These are phyloP conservation scores for Vanacampus margaritifer DNA, from an alignment of 2,113 vertebrate genomes.

Conservation along the genomic window DNA sequence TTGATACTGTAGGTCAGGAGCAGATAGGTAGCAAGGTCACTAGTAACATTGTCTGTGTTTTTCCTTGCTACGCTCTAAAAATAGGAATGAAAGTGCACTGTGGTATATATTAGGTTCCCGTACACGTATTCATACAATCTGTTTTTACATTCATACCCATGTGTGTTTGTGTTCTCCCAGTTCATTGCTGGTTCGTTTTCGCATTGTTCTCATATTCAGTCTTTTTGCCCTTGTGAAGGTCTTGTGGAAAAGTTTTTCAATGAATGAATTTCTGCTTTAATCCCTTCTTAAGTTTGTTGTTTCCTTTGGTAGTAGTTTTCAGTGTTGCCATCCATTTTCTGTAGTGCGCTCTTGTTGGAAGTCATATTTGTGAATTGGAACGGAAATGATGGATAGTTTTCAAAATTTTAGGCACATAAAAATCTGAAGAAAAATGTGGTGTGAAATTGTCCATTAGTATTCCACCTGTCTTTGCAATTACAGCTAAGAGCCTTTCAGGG, in stretches of 20 bases:
- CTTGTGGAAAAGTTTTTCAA: conserved; percentile 17
- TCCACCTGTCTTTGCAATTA: too few relatives aligned
- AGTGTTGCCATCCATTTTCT: neutral
- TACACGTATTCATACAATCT: too few relatives aligned
- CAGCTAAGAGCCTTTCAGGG: too few relatives aligned
- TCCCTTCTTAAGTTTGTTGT: conserved; percentile 20
- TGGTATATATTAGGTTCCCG: neutral
- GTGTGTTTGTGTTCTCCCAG: conserved; percentile 3
- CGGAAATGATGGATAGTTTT: too few relatives aligned
- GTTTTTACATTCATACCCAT: neutral
- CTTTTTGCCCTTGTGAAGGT: conserved; percentile 2
- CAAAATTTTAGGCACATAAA: too few relatives aligned
- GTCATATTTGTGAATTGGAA: too few relatives aligned
- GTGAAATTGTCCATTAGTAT: too few relatives aligned
- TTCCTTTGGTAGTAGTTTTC: conserved; percentile 12
- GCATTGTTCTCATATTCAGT: neutral
- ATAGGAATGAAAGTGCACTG: neutral
- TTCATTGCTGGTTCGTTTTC: neutral
- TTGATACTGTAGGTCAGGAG: too few relatives aligned
- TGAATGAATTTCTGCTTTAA: conserved; percentile 18
- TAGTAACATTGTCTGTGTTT: neutral
- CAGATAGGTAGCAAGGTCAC: neutral
- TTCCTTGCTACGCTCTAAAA: neutral
- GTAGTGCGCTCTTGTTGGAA: neutral
- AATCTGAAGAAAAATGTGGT: too few relatives aligned